These are phyloP conservation scores for Heloderma charlesbogerti DNA, from an alignment of 2,113 vertebrate species.

Conservation along the genomic window DNA sequence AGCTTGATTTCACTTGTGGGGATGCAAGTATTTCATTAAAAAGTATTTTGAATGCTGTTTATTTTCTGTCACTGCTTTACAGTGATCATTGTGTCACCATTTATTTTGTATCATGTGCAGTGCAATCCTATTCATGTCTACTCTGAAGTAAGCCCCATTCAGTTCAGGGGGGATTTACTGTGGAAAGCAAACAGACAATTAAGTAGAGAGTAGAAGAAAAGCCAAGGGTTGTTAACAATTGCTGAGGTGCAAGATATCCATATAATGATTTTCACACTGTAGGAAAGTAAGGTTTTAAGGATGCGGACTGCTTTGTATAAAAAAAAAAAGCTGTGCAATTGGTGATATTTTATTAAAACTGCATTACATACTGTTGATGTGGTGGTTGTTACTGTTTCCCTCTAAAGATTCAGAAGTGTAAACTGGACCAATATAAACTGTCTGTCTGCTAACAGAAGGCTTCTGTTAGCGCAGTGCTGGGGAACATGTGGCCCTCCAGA, in stretches of 20 bases:
- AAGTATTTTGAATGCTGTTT: accelerated
- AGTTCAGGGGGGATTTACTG: neutral
- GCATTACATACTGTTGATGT: neutral
- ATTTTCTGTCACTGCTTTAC: neutral
- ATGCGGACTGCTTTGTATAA: neutral
- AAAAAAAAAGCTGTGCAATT: neutral
- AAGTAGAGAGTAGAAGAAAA: neutral
- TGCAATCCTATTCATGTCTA: neutral
- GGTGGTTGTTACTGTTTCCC: neutral
- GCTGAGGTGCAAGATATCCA: neutral
- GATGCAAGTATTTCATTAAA: neutral
- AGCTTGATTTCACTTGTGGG: accelerated
- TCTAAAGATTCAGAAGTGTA: neutral
- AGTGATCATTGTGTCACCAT: neutral
- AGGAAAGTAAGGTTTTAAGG: neutral
- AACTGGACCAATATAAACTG: neutral
- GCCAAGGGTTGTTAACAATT: neutral
- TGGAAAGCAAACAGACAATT: neutral
- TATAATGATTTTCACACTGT: neutral
- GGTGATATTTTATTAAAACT: neutral
- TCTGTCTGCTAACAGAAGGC: too few relatives aligned
- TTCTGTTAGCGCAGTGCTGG: too few relatives aligned
- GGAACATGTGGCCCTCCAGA: too few relatives aligned
- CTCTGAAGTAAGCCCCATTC: neutral
- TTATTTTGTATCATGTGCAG: neutral